Evolutionary conservation across 2,113 vertebrate species (phyloP).

Genomic region (Phaethon lepturus): DNA sequence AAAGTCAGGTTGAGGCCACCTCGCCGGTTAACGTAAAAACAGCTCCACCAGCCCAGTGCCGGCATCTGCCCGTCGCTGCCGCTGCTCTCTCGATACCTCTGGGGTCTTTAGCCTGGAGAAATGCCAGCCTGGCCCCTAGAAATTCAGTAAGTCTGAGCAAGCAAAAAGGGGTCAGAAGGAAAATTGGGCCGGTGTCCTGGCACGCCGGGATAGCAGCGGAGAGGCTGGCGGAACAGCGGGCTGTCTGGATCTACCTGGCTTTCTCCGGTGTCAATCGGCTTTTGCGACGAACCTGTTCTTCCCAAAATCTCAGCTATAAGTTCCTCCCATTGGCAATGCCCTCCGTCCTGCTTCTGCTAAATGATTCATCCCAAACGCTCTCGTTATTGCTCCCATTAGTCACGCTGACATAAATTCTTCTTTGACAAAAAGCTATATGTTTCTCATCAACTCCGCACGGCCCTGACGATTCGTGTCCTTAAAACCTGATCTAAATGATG

Average conservation of each 20-base stretch:
- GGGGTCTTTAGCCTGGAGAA: background rate
- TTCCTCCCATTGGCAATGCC: background rate
- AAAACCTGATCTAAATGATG: background rate
- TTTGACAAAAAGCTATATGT: background rate
- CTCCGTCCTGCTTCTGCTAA: background rate
- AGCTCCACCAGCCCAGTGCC: background rate
- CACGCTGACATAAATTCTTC: background rate
- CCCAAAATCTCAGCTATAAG: background rate
- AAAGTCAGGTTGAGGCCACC: background rate
- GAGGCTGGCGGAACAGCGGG: background rate
- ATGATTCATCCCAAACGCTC: background rate
- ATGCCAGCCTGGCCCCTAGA: background rate
- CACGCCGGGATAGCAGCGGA: rapidly evolving
- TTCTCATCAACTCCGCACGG: background rate
- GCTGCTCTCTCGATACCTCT: background rate
- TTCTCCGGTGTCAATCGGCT: rapidly evolving
- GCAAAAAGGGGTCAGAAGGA: background rate
- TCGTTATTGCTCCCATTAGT: background rate
- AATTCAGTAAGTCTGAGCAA: background rate
- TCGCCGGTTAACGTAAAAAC: background rate
- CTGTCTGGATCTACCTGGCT: background rate
- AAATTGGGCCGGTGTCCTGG: background rate
- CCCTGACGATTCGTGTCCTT: background rate
- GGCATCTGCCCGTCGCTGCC: background rate
- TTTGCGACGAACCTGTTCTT: background rate